Evolutionary conservation across 1,140 invertebrate genomes (phyloP).

Genomic region (Drosophila mauritiana): DNA sequence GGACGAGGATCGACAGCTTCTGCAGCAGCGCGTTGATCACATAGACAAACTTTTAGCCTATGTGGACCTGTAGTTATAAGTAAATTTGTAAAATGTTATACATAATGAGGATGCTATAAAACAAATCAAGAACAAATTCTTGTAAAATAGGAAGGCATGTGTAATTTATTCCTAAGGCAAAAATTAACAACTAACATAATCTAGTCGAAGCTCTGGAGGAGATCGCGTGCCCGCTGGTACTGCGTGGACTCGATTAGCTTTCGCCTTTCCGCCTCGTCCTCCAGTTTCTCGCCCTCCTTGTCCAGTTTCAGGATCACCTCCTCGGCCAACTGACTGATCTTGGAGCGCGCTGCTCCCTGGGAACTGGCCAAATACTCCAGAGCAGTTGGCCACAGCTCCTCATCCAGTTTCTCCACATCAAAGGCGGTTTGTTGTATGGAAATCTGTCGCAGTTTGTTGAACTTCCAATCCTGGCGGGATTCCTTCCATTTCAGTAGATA

Average conservation of each 20-base stretch:
- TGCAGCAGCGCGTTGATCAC: conserved; percentile 85
- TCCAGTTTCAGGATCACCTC: conserved; percentile 88
- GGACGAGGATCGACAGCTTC: conserved; percentile 85
- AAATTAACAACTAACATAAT: conserved; percentile 45
- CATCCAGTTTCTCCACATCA: conserved; percentile 86
- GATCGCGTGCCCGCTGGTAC: conserved; percentile 86
- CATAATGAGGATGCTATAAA: too few species aligned
- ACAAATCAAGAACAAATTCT: not conserved
- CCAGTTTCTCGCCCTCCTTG: conserved; percentile 84
- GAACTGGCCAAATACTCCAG: conserved; percentile 89
- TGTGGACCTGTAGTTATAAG: conserved; percentile 68
- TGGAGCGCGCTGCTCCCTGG: conserved; percentile 88
- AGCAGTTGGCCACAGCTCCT: conserved; percentile 87
- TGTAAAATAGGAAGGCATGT: conserved; percentile 3
- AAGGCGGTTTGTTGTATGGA: conserved; percentile 90
- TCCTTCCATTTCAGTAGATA: conserved; percentile 90
- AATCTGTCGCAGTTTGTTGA: conserved; percentile 90
- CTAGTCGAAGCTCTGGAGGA: conserved; percentile 85
- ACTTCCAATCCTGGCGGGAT: conserved; percentile 89
- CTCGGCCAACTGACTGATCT: conserved; percentile 87
- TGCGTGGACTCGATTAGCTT: conserved; percentile 81
- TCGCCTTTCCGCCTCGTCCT: conserved; percentile 69
- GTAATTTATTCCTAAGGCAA: conserved; percentile 18
- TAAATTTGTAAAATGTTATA: conserved; percentile 2
- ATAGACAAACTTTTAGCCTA: conserved; percentile 86